Evolutionary conservation across 2,888 invertebrate species (phyloP).

Genomic region (Polydesmus complanatus): DNA sequence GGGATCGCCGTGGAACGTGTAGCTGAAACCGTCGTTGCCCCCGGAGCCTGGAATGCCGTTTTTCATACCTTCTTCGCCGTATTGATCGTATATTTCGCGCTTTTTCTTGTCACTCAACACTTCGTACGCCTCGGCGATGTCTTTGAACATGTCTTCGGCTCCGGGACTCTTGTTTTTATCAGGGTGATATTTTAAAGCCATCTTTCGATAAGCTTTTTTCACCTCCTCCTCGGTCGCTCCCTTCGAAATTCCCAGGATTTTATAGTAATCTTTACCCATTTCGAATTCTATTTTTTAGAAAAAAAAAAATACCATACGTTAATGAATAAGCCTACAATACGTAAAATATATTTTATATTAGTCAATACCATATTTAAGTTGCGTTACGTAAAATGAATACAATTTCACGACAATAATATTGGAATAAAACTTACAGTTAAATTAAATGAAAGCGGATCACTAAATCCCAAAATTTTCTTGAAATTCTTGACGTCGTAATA

Average conservation of each 20-base stretch:
- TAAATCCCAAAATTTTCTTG: no score
- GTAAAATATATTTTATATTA: no score
- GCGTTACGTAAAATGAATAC: no score
- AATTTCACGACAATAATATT: no score
- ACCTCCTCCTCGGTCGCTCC: constrained; percentile 90
- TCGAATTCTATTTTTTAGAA: no score
- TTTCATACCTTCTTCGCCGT: constrained; percentile 84
- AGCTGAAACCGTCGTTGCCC: constrained; percentile 53
- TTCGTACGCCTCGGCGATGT: constrained; percentile 96
- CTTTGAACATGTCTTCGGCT: constrained; percentile 90
- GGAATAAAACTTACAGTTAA: no score
- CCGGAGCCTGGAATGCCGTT: constrained; percentile 32
- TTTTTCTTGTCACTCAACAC: constrained; percentile 93
- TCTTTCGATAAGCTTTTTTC: constrained; percentile 88
- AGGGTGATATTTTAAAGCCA: constrained; percentile 95
- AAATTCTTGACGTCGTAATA: no score
- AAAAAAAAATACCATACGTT: no score
- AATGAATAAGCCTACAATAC: no score
- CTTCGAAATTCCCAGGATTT: constrained; percentile 73
- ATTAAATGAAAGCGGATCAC: no score
- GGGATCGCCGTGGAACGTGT: constrained; percentile 89
- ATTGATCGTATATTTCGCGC: constrained; percentile 82
- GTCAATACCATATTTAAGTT: no score
- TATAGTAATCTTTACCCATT: constrained; percentile 99
- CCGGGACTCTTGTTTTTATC: constrained; percentile 93